phyloP scores from a whole-genome alignment of 2,113 vertebrate genomes.

The Amia ocellicauda region DNA sequence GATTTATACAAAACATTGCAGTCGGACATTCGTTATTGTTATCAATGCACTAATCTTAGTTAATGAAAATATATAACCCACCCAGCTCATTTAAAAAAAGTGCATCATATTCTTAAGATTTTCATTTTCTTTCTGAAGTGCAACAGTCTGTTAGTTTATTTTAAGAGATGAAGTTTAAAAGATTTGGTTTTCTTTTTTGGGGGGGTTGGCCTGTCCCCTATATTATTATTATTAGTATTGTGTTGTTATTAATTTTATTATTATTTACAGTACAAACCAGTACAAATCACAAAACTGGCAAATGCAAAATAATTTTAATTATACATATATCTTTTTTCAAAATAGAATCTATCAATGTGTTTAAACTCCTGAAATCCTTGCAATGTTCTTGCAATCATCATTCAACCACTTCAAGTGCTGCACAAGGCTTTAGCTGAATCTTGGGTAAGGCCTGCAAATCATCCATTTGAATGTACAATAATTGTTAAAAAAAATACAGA shows the following conservation, averaged over 20 bases:
- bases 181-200: neutral
- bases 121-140: constrained; percentile 20
- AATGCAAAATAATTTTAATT: constrained; percentile 16
- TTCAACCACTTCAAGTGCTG: constrained; percentile 25
- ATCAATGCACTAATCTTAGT: constrained; percentile 30
- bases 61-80: constrained; percentile 10
- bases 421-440: constrained; percentile 36
- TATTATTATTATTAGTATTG: constrained; percentile 22
- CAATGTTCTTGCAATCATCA: constrained; percentile 30
- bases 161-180: constrained; percentile 1
- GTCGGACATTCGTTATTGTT: constrained; percentile 41
- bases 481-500: constrained; percentile 18
- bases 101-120: constrained; percentile 5
- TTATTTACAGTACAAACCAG: constrained; percentile 26
- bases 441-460: constrained; percentile 39
- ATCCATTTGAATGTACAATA: constrained; percentile 43
- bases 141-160: constrained; percentile 5
- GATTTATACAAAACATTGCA: constrained; percentile 42
- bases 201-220: neutral
- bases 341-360: neutral
- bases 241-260: too few species aligned
- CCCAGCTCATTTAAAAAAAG: constrained; percentile 15
- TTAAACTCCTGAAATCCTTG: neutral
- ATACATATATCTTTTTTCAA: too few species aligned
- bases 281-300: constrained; percentile 22